Evolutionary conservation across 2,113 vertebrate genomes (phyloP).

Genomic region (Dasyurus viverrinus): DNA sequence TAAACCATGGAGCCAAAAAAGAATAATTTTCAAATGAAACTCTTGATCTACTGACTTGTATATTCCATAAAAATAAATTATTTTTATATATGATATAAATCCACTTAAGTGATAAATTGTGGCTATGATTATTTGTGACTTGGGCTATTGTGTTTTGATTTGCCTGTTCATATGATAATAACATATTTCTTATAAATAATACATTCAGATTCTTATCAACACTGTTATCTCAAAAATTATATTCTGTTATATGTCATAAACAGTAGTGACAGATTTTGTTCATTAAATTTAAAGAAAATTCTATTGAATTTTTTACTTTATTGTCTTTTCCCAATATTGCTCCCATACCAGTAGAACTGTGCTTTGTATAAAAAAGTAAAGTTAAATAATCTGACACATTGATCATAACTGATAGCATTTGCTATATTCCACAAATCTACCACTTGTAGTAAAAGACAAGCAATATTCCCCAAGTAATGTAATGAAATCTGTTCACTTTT

Average conservation of each 20-base stretch:
- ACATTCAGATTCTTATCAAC: background rate
- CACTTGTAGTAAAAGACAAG: background rate
- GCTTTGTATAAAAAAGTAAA: background rate
- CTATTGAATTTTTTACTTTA: background rate
- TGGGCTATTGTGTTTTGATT: background rate
- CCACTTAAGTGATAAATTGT: background rate
- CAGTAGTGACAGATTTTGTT: background rate
- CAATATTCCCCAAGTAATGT: background rate
- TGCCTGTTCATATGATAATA: background rate
- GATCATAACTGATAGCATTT: background rate
- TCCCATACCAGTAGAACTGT: background rate
- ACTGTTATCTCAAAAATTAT: background rate
- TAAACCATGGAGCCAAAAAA: background rate
- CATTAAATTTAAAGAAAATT: background rate
- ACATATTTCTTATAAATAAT: background rate
- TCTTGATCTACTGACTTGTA: background rate
- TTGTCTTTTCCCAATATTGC: background rate
- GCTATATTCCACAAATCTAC: background rate
- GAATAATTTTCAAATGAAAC: conserved; percentile 19
- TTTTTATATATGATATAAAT: conserved; percentile 29
- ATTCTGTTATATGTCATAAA: background rate
- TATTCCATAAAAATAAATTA: background rate
- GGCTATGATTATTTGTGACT: background rate
- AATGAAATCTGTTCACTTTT: background rate
- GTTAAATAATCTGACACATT: background rate